Conservation (phyloP, 2,797 vertebrate species). For the Lepidocolaptes lacrymiger region DNA sequence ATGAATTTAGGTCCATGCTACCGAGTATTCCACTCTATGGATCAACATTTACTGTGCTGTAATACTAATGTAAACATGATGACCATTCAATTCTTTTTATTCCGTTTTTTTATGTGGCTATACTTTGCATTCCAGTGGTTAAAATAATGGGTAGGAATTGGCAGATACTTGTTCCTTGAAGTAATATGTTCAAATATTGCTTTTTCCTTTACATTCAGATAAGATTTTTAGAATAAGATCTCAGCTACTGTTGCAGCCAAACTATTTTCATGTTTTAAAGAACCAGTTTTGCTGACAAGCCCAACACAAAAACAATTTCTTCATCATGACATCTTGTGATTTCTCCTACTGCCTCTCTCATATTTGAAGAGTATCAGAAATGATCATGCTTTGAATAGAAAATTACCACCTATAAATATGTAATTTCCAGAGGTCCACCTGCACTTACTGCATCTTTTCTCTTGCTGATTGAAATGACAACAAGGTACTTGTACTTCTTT, state of each 20-base stretch:
- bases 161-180: background rate
- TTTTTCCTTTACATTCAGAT: background rate
- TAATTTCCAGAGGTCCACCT: background rate
- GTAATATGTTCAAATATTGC: background rate
- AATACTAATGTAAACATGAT: background rate
- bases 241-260: background rate
- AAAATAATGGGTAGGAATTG: background rate
- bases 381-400: background rate
- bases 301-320: background rate
- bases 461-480: background rate
- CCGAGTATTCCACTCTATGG: background rate
- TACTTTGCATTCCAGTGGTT: background rate
- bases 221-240: background rate
- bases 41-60: background rate
- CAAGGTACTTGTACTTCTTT: background rate
- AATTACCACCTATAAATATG: background rate
- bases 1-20: background rate
- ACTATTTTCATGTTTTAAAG: background rate
- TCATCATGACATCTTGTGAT: background rate
- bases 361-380: background rate
- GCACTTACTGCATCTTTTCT: background rate
- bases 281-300: background rate
- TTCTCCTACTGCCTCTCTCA: background rate
- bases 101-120: background rate
- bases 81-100: background rate